phyloP scores from a whole-genome alignment of 2,797 vertebrate genomes.

The Gallinago stenura region DNA sequence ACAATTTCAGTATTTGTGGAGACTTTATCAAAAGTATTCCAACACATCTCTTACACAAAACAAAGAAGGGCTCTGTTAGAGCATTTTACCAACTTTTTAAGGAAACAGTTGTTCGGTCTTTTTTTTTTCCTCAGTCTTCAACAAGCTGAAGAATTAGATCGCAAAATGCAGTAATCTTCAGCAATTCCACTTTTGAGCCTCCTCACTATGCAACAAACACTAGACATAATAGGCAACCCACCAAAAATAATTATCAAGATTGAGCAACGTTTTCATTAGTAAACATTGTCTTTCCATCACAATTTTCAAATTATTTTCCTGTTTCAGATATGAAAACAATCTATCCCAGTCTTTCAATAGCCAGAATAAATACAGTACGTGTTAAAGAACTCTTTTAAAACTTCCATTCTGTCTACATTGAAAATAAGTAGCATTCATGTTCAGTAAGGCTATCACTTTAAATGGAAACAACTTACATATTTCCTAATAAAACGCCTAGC shows the following conservation, averaged over 20 bases:
- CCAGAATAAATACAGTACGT: neutral
- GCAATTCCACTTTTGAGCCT: neutral
- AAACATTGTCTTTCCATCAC: neutral
- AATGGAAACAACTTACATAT: neutral
- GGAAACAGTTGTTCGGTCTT: neutral
- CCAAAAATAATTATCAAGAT: neutral
- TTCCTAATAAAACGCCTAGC: neutral
- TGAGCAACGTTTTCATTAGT: neutral
- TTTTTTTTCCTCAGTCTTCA: neutral
- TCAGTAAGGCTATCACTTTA: neutral
- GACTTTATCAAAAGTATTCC: neutral
- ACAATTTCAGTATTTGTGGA: neutral
- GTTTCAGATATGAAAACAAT: neutral
- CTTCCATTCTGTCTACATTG: neutral
- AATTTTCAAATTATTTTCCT: neutral
- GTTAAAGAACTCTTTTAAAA: neutral
- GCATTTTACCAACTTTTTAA: neutral
- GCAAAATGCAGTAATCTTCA: neutral
- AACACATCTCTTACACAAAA: neutral
- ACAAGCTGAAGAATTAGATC: neutral
- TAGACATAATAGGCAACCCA: neutral
- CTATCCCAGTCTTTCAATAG: neutral
- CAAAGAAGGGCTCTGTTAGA: conserved; percentile 10
- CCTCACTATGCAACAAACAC: neutral
- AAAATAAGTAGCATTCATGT: neutral